phyloP scores from a whole-genome alignment of 2,113 vertebrate genomes.

The Grantiella picta region DNA sequence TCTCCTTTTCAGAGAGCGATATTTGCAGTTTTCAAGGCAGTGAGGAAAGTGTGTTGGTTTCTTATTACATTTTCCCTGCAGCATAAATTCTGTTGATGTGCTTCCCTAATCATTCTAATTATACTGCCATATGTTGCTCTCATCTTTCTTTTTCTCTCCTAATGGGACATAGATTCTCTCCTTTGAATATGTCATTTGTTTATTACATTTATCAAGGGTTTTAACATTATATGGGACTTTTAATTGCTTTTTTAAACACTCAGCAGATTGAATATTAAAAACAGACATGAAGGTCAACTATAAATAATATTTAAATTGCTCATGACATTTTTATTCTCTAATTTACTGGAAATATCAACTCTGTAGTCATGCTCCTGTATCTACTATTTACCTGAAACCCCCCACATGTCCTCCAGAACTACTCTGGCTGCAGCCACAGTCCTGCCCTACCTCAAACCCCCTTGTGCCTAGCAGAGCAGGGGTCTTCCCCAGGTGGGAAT shows the following conservation, averaged over 20 bases:
- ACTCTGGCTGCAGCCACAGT: not conserved
- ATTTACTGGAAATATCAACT: constrained; percentile 38
- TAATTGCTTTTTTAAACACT: constrained; percentile 64
- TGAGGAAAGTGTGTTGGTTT: constrained; percentile 55
- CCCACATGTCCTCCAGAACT: not conserved
- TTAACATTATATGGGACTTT: constrained; percentile 58
- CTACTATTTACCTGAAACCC: not conserved
- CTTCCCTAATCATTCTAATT: constrained; percentile 67
- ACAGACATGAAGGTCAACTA: constrained; percentile 47
- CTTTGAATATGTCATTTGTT: constrained; percentile 67
- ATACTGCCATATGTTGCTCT: constrained; percentile 69
- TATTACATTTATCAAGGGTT: constrained; percentile 65
- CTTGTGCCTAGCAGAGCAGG: not conserved
- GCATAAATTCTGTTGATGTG: constrained; percentile 56
- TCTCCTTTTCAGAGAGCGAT: constrained; percentile 35
- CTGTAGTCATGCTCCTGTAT: not conserved
- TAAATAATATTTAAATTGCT: constrained; percentile 49
- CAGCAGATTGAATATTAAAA: constrained; percentile 53
- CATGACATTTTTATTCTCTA: constrained; percentile 23
- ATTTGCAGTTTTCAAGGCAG: constrained; percentile 60
- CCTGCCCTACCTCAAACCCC: not conserved
- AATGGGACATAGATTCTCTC: constrained; percentile 61
- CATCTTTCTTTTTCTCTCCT: constrained; percentile 64
- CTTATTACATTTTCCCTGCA: constrained; percentile 64
- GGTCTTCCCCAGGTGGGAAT: not conserved